Percentiles rank a stretch among this genome's conserved stretches.
Evolutionary conservation across 2,113 vertebrate genomes (phyloP).

Genomic region (Ochotona curzoniae): DNA sequence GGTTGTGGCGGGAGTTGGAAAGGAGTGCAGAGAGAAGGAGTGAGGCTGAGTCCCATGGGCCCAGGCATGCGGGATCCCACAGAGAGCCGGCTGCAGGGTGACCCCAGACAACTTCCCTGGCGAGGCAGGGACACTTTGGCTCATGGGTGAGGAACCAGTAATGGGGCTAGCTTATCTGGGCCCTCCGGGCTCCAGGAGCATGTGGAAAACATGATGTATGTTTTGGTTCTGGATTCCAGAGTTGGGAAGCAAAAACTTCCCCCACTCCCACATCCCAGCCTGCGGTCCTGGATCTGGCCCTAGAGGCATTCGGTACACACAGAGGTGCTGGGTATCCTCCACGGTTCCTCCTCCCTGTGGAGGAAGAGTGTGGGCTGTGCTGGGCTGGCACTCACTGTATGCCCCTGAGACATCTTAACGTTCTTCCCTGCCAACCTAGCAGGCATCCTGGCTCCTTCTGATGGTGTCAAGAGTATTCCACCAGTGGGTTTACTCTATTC

Average conservation of each 20-base stretch:
- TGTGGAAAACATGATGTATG: neutral
- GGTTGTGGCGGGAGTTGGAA: too few species aligned
- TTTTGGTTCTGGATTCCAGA: slow-evolving; percentile 8
- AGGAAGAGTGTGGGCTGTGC: neutral
- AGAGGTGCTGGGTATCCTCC: fast-evolving
- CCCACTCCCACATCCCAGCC: neutral
- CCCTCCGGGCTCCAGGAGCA: too few species aligned
- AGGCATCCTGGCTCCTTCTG: neutral
- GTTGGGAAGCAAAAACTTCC: neutral
- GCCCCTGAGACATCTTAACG: neutral
- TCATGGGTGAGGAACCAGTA: neutral
- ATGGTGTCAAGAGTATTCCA: neutral
- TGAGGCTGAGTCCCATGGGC: neutral
- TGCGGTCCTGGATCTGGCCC: neutral
- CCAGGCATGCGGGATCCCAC: neutral
- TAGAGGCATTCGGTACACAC: neutral
- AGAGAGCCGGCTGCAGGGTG: neutral
- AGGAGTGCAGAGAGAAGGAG: neutral
- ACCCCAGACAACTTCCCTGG: neutral
- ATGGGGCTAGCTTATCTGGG: neutral
- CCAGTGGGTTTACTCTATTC: neutral
- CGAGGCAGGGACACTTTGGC: neutral
- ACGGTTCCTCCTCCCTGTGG: too few species aligned
- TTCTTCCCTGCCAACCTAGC: neutral
- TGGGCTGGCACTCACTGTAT: neutral